Conservation (phyloP, 2,888 invertebrate species). For the Pseudococcus viburni region DNA sequence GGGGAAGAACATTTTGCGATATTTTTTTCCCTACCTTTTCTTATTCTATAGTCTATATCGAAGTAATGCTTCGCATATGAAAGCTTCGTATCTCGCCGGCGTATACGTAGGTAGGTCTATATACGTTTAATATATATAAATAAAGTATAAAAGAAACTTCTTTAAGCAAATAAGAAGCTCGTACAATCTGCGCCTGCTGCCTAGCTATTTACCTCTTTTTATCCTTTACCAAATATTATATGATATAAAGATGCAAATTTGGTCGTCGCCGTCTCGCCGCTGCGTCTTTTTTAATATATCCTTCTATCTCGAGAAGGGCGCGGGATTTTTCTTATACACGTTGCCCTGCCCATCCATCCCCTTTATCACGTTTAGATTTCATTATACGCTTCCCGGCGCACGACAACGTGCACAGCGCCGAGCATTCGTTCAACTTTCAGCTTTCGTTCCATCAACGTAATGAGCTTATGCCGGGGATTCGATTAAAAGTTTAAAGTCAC, state of each 20-base stretch:
- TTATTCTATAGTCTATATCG: background rate
- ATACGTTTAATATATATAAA: conserved; percentile 48
- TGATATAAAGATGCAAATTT: conserved; percentile 55
- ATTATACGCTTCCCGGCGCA: conserved; percentile 41
- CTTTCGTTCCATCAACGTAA: conserved; percentile 60
- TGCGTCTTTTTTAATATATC: conserved; percentile 46
- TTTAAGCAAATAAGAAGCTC: conserved; percentile 48
- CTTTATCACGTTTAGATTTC: conserved; percentile 43
- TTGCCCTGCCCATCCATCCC: background rate
- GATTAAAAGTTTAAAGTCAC: conserved; percentile 61
- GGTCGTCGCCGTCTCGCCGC: background rate
- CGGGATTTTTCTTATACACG: background rate
- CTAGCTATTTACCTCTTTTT: conserved; percentile 49
- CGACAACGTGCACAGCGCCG: conserved; percentile 15
- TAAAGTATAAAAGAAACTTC: conserved; percentile 54
- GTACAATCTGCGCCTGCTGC: conserved; percentile 48
- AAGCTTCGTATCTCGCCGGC: background rate
- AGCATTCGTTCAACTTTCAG: conserved; percentile 48
- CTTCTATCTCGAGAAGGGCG: background rate
- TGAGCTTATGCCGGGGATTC: conserved; percentile 61
- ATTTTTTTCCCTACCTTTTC: background rate
- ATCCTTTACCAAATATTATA: conserved; percentile 57
- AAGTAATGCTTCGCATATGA: background rate
- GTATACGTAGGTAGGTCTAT: background rate
- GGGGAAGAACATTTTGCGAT: background rate